A percentile compares a stretch with the other conserved stretches of the same genome.
Evolutionary conservation across 2,888 invertebrate species (phyloP).

Genomic region (Perithous albicinctus): DNA sequence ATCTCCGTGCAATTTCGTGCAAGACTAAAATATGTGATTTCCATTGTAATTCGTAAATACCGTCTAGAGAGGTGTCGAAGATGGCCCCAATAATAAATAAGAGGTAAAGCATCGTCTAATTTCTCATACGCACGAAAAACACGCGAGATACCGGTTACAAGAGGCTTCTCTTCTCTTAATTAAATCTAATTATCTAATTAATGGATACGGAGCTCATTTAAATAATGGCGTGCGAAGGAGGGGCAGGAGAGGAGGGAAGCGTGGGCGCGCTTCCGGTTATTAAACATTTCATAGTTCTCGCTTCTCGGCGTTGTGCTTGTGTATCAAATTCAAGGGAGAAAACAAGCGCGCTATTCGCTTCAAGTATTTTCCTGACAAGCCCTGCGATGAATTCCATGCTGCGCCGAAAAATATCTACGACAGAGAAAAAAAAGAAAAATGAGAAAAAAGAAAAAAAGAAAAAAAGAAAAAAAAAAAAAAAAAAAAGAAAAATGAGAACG

Average conservation of each 20-base stretch:
- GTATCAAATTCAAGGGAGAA: slow-evolving; percentile 39
- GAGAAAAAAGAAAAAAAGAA: neutral
- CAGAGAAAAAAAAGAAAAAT: neutral
- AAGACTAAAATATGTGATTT: neutral
- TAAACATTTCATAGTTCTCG: slow-evolving; percentile 67
- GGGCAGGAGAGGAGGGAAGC: slow-evolving; percentile 69
- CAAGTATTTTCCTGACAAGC: slow-evolving; percentile 19
- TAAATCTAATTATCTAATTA: slow-evolving; percentile 84
- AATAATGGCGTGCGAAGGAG: slow-evolving; percentile 80
- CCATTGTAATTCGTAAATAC: neutral
- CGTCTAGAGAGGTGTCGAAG: neutral
- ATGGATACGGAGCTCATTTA: slow-evolving; percentile 82
- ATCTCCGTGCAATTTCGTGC: neutral
- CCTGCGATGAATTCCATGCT: neutral
- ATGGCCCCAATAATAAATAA: slow-evolving; percentile 51
- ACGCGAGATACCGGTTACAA: slow-evolving; percentile 62
- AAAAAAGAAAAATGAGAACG: neutral
- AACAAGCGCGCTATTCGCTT: neutral
- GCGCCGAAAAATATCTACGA: neutral
- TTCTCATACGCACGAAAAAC: slow-evolving; percentile 43
- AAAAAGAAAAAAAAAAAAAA: neutral
- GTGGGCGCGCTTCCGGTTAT: slow-evolving; percentile 82
- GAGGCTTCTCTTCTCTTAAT: slow-evolving; percentile 75
- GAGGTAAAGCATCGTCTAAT: slow-evolving; percentile 25
- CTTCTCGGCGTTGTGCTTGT: slow-evolving; percentile 16